A percentile compares a stretch with the other conserved stretches of the same genome.
Evolutionary conservation across 1,140 invertebrate species (phyloP).

Genomic region (Pentalonia nigronervosa): DNA sequence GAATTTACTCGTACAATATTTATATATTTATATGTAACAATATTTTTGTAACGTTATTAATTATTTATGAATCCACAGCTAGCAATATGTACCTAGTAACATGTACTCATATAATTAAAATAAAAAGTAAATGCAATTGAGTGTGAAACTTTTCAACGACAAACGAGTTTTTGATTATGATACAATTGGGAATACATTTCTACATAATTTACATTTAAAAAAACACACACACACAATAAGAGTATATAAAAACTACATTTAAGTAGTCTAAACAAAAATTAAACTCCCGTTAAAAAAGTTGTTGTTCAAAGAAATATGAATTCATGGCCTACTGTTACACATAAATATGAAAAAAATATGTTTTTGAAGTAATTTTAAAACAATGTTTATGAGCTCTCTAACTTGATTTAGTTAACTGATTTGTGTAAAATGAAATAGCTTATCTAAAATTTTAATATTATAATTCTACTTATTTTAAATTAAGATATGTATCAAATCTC

Average conservation of each 20-base stretch:
- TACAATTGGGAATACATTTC: conserved; percentile 25
- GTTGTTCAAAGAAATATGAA: neutral
- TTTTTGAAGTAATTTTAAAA: conserved; percentile 9
- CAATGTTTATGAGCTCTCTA: neutral
- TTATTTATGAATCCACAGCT: neutral
- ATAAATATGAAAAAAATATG: neutral
- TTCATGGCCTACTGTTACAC: neutral
- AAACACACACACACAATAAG: neutral
- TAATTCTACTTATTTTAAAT: too few relatives aligned
- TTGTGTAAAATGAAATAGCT: neutral
- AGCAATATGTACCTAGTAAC: too few relatives aligned
- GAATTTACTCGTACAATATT: neutral
- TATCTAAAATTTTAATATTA: neutral
- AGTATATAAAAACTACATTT: neutral
- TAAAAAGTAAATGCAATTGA: conserved; percentile 6
- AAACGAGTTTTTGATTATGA: conserved; percentile 27
- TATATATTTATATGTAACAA: neutral
- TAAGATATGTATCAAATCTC: neutral
- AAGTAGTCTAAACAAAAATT: conserved; percentile 6
- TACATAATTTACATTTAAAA: neutral
- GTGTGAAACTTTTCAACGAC: neutral
- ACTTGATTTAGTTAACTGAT: conserved; percentile 4
- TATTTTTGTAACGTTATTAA: neutral
- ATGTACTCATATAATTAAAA: neutral
- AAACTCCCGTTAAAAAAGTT: conserved; percentile 32